Base-by-base conservation (phyloP, 2,888 invertebrate genomes). In the Tolmerus cingulatus region DNA sequence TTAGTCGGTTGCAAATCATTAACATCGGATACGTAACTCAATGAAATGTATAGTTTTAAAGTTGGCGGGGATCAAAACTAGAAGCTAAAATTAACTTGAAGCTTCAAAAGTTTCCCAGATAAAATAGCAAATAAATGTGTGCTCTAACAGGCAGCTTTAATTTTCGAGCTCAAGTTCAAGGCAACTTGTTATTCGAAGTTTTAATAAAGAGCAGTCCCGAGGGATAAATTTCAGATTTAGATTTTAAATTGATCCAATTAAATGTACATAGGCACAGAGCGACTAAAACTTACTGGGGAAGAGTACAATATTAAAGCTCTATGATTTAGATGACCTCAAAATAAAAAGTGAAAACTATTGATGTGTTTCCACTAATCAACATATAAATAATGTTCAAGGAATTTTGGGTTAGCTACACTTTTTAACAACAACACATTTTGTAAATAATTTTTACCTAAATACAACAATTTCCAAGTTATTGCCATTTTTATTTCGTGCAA, bases 131-230 rank as follows among this genome's bases (percentile, higher is more conserved):
- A 8, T 23, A 14, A 66, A 66, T 66, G 66, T 27, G 9, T 23
- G 27, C 8, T 7, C 23, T 16, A n/a, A 5, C 16, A 12, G 16
- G 43, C 43, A 46, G n/a, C 51, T 51, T 7, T 51, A 19, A 5
- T 81, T 81, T 40, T 81, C 55, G 51, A 51, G 34, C 82, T 57
- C 57, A 82, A 82, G 82, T 82, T 82, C 82, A 82, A 82, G 82
- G 82, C 51, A 66, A n/a, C 12, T 19, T 4, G 23, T 82, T 40
- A 57, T 57, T 66, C 34, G 9, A 55, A 82, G 57, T 57, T 57
- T 43, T 12, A 43, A 16, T 46, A 46, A 46, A 16, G 43, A 46
- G 16, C 34, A 46, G 43, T 4, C 2, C 43, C 43, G 43, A 46
- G 16, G 16, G 30, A 81, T n/a, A 19, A 55, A 55, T 55, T 81